Evolutionary conservation across 2,888 invertebrate genomes (phyloP).

Genomic region (Sepioteuthis lessoniana): DNA sequence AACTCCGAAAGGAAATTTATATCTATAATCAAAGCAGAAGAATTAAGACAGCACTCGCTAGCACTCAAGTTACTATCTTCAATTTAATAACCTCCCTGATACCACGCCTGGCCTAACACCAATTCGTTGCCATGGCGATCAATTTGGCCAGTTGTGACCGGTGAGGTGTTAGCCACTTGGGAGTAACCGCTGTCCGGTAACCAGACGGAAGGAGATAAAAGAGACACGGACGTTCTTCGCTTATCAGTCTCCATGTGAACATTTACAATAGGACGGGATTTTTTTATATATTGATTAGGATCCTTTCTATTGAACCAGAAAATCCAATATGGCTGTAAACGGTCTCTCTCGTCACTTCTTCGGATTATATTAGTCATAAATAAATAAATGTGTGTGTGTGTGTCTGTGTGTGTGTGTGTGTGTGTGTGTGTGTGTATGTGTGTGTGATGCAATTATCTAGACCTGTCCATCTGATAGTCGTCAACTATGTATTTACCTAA

Average conservation of each 20-base stretch:
- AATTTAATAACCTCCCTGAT: neutral
- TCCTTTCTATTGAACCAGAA: no score
- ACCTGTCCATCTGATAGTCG: no score
- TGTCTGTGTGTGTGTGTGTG: neutral
- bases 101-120: neutral
- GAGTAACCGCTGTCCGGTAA: neutral
- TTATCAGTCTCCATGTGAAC: neutral
- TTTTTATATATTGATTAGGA: no score
- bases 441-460: no score
- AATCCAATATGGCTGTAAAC: no score
- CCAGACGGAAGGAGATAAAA: neutral
- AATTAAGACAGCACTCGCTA: neutral
- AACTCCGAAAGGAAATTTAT: neutral
- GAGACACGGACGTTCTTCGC: neutral
- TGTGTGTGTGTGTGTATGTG: no score
- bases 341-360: neutral
- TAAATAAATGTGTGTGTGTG: neutral
- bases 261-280: no score
- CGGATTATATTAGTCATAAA: neutral
- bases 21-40: neutral
- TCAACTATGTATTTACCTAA: no score
- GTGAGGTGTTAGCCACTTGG: conserved; percentile 33
- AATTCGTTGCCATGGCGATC: neutral
- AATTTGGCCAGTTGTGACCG: neutral
- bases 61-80: neutral